Evolutionary conservation across 35 echinoderm and acorn worm genomes (phyloP), one percentile per base, ranked within the genome.

Genomic region (Stichopus chloronotus): DNA sequence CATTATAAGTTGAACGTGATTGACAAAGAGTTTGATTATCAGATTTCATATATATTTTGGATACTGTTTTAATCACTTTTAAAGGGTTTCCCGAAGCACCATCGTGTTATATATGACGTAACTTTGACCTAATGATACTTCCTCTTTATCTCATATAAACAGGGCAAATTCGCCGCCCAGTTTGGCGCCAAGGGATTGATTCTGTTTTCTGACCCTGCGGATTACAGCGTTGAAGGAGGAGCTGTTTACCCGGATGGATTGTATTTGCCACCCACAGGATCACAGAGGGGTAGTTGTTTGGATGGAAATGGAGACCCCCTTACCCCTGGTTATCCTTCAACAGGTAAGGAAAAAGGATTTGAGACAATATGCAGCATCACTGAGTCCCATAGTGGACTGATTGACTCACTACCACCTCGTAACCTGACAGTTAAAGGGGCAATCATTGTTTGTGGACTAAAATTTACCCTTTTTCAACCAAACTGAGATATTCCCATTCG

Each of bases 271-370:
- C 91, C 91, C 8, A 95, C 96, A 8, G 96, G 96, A 9, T 91
- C 92, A 11, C 96, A 97, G 92, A 72, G 96, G 52, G 96, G 96
- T 4, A 96, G 94, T 55, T 92, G 90, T 5, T 76, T 91, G 17
- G 55, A 90, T 22, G 94, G 87, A 13, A 97, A 22, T 58, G 96
- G 96, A n/a, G 96, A 97, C 72, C 96, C 96, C 10, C 91, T 95
- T 16, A 97, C 96, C 5, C 96, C 81, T 25, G 96, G 94, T 0
- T 97, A 97, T 53, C 96, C 96, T 63, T 52, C 96, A 4, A 63
- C 91, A 13, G 96, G 96, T 97, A 81, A 90, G 57, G n/a, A 52
- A 14, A 65, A 86, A 78, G 12, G 43, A 76, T 91, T 86, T 92
- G 12, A 76, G 57, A 88, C 72, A 88, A 81, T 12, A 30, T 81